Conservation (phyloP, 2,888 invertebrate species). For the Laothoe populi region DNA sequence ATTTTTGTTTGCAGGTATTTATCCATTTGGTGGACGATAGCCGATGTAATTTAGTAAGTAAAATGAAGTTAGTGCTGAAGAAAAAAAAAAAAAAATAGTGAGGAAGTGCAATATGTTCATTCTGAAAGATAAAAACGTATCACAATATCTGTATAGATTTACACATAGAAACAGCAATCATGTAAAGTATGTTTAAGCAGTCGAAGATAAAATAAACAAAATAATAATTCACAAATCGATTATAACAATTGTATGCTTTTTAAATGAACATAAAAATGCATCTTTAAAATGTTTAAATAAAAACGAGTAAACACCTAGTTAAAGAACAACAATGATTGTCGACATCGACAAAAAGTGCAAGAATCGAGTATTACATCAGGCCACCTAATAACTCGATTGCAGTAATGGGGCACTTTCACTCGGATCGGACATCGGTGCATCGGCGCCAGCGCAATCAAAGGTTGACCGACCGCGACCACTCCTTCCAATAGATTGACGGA, state of each 20-base stretch:
- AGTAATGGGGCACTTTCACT: constrained; percentile 78
- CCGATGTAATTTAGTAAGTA: too few relatives aligned
- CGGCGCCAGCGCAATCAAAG: constrained; percentile 60
- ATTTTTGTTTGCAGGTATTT: background rate
- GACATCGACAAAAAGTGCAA: constrained; percentile 68
- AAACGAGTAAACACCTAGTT: background rate
- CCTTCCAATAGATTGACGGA: constrained; percentile 46
- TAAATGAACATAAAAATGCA: background rate
- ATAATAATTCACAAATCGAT: background rate
- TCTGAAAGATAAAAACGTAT: too few relatives aligned
- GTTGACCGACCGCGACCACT: constrained; percentile 54
- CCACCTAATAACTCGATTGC: constrained; percentile 73
- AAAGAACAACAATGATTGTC: constrained; percentile 3
- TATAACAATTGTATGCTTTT: background rate
- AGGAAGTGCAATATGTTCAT: too few relatives aligned
- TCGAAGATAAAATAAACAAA: background rate
- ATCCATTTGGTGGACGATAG: too few relatives aligned
- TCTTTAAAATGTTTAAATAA: background rate
- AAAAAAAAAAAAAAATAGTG: too few relatives aligned
- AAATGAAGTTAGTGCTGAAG: too few relatives aligned
- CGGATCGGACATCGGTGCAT: constrained; percentile 51
- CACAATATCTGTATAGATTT: too few relatives aligned
- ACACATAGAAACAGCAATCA: too few relatives aligned
- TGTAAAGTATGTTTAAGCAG: background rate
- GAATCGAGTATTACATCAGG: constrained; percentile 71